A percentile compares a stretch with the other conserved stretches of the same genome.
phyloP scores from a whole-genome alignment of 2,797 vertebrate genomes.

The Pristis pectinata region DNA sequence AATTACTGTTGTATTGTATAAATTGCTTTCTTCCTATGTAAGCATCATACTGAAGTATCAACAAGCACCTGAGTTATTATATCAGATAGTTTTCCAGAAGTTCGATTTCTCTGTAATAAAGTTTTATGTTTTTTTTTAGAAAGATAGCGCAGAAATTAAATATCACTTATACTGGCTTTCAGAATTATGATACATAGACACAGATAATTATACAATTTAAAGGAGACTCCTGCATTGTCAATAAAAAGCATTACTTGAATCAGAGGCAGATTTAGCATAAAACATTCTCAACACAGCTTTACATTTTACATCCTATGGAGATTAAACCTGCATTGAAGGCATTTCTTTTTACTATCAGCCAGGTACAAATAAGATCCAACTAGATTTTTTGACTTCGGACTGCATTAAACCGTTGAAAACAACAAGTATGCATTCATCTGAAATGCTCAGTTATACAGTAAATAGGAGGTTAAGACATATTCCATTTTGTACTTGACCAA shows the following conservation, averaged over 20 bases:
- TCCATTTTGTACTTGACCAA: neutral
- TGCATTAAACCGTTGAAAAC: neutral
- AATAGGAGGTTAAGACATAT: neutral
- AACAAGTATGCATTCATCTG: neutral
- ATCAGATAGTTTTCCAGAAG: neutral
- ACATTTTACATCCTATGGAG: neutral
- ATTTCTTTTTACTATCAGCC: neutral
- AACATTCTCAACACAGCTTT: neutral
- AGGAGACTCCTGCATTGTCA: neutral
- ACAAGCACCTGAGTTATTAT: slow-evolving; percentile 8
- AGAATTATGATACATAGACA: neutral
- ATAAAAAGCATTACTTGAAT: neutral
- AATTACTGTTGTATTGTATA: neutral
- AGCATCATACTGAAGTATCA: neutral
- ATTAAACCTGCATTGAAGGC: neutral
- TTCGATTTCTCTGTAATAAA: neutral
- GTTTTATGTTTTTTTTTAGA: neutral
- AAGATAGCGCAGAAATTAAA: neutral
- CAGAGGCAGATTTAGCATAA: neutral
- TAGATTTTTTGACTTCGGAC: neutral
- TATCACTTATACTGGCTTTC: neutral
- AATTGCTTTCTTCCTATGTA: slow-evolving; percentile 10
- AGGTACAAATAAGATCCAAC: neutral
- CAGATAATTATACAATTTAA: neutral
- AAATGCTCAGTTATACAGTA: neutral